Conservation (phyloP, 2,113 vertebrate genomes). For the Okapia johnstoni region DNA sequence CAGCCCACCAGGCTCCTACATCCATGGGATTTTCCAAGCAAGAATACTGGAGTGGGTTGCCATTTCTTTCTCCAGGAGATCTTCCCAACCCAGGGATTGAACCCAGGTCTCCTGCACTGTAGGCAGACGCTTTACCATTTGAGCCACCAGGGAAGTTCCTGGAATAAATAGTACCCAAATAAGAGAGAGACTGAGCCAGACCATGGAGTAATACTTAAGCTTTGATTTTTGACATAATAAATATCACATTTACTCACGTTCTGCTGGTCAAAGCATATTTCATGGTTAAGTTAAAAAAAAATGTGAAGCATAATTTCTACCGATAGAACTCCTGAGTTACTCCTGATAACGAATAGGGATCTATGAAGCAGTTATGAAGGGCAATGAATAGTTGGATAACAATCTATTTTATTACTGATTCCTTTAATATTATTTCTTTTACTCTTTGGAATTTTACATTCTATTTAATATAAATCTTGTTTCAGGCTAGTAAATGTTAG, state of each 20-base stretch:
- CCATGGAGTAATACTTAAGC: background rate
- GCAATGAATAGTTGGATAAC: background rate
- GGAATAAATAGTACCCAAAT: background rate
- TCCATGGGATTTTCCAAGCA: background rate
- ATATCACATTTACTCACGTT: background rate
- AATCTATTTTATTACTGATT: background rate
- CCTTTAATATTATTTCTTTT: background rate
- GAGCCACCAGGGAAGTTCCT: background rate
- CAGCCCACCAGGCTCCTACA: background rate
- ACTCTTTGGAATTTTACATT: background rate
- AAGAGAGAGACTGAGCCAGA: background rate
- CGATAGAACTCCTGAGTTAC: background rate
- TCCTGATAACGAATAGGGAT: background rate
- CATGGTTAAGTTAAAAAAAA: background rate
- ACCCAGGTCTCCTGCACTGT: rapidly evolving
- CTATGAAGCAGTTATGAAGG: background rate
- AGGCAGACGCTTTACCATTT: background rate
- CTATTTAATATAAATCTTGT: background rate
- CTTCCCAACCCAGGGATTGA: background rate
- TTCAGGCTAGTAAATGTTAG: background rate
- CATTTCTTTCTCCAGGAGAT: background rate
- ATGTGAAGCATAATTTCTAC: background rate
- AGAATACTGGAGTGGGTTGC: background rate
- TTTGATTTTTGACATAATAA: background rate
- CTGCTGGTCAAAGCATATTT: background rate